Percentiles rank a stretch among this genome's conserved stretches.
These are phyloP conservation scores for Bos javanicus DNA, from an alignment of 2,113 vertebrate genomes.

Conservation along the genomic window DNA sequence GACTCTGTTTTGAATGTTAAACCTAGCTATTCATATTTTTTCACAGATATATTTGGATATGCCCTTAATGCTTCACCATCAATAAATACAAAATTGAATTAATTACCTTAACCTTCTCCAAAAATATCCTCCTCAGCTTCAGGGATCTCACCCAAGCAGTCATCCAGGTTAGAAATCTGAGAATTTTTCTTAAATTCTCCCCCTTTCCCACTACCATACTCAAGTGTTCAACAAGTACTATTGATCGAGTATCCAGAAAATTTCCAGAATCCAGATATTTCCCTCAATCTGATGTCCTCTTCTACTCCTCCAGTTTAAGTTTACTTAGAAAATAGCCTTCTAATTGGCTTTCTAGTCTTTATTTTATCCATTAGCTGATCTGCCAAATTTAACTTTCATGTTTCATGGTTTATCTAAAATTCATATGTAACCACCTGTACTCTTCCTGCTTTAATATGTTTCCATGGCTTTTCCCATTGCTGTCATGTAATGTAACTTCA, in stretches of 20 bases:
- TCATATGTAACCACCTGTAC: not conserved
- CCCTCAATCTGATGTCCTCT: not conserved
- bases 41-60: not conserved
- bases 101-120: not conserved
- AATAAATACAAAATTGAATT: constrained; percentile 2
- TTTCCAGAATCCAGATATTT: not conserved
- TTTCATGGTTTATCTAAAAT: not conserved
- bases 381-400: not conserved
- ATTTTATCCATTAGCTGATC: not conserved
- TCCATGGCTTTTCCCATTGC: not conserved
- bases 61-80: not conserved
- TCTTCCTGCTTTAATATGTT: not conserved
- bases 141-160: not conserved
- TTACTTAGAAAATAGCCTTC: not conserved
- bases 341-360: not conserved
- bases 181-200: not conserved
- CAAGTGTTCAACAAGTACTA: not conserved
- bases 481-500: not conserved
- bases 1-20: not conserved
- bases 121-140: not conserved
- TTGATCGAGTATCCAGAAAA: not conserved
- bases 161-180: not conserved
- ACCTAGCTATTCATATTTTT: not conserved
- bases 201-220: not conserved
- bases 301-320: not conserved